Base-by-base conservation (phyloP, 1,140 invertebrate genomes). In the Zaprionus davidi region DNA sequence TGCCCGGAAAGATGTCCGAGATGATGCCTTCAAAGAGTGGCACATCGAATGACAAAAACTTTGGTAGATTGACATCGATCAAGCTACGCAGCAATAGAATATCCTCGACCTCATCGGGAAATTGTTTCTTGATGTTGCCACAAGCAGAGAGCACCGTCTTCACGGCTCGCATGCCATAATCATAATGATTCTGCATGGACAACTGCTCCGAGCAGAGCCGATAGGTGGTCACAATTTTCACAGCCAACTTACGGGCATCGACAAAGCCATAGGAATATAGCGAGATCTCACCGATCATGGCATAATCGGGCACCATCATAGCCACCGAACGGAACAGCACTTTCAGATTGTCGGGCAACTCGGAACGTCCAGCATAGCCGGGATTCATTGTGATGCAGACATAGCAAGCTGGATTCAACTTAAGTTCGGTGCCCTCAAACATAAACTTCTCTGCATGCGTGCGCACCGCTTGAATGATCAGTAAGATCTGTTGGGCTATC, bases 311-410 rank as follows among this genome's bases (percentile, higher is more conserved):
- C 13, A 98, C 97, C 97, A 98, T 98, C 98, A 99, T 99, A 1
- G 98, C 97, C 5, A 99, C 97, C 2, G 97, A 97, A 38, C 98
- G 95, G 92, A 99, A 99, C 3, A 99, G 93, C 0, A 97, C 96
- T 92, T 98, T 98, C 7, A 98, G 93, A 92, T 98, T 99, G 83
- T 98, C 97, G 0, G 98, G 98, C 41, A 98, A 91, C 84, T 93
- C 92, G 1, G 90, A 91, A 1, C 92, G 82, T 1, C 94, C 97
- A 5, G 97, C 97, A 87, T 98, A 98, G 46, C 97, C 96, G 1
- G 97, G 97, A 93, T 98, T 98, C 97, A 98, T 98, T 0, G 98
- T 98, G 70, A 99, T 98, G 84, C 97, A 98, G 0, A 98, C 96
- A 72, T 97, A 97, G 81, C 97, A 97, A 6, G 96, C 95, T 0